Evolutionary conservation across 1,140 invertebrate genomes (phyloP).

Genomic region (Drosophila ercepeae): DNA sequence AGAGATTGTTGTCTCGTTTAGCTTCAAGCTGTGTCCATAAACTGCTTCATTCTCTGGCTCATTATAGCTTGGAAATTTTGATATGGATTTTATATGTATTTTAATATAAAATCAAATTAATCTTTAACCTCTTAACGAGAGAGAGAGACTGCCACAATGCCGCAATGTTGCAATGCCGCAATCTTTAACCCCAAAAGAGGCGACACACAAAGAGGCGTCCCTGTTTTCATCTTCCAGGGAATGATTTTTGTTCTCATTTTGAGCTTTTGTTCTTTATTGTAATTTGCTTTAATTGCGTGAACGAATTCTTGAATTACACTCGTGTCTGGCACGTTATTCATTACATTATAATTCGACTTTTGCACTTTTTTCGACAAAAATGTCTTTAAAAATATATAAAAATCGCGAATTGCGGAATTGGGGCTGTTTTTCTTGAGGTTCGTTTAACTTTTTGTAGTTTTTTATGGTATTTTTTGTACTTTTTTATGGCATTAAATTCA

Average conservation of each 20-base stretch:
- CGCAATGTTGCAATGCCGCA: conserved; percentile 45
- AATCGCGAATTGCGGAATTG: conserved; percentile 30
- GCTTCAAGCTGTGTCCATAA: conserved; percentile 36
- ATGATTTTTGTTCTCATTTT: no score
- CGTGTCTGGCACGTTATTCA: conserved; percentile 36
- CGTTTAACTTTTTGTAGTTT: conserved; percentile 63
- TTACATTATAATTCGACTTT: conserved; percentile 12
- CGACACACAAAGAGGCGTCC: conserved; percentile 41
- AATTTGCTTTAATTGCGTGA: conserved; percentile 41
- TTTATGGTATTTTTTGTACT: no score
- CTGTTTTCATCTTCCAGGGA: conserved; percentile 27
- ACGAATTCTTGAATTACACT: no score
- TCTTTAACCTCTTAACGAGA: conserved; percentile 17
- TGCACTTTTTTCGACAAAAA: no score
- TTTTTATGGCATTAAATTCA: conserved; percentile 63
- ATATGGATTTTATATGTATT: no score
- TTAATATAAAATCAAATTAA: conserved; percentile 26
- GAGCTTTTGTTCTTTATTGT: conserved; percentile 29
- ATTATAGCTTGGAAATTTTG: conserved; percentile 3
- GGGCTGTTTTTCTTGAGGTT: conserved; percentile 50
- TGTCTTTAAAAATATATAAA: no score
- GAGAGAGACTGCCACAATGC: conserved; percentile 12
- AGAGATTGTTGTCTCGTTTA: conserved; percentile 34
- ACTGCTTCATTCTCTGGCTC: no score
- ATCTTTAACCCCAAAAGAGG: conserved; percentile 18